Evolutionary conservation across 2,797 vertebrate species (phyloP).

Genomic region (Cryptoblepharus egeriae): DNA sequence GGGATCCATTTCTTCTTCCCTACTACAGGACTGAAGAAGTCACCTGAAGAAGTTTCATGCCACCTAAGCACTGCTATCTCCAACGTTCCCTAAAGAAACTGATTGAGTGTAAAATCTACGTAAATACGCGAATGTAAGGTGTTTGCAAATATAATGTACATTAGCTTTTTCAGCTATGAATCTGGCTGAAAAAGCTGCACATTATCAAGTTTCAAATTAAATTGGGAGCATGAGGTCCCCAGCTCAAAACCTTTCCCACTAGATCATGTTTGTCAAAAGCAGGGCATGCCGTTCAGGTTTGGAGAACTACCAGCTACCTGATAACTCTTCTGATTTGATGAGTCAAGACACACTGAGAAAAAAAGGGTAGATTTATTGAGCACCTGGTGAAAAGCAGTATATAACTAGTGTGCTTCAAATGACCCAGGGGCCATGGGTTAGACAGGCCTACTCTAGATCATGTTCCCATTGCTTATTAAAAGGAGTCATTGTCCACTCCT

Average conservation of each 20-base stretch:
- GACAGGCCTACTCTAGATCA: not conserved
- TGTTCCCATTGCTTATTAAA: not conserved
- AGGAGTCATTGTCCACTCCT: slow-evolving; percentile 32
- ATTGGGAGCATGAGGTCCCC: not conserved
- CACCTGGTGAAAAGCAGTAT: no score
- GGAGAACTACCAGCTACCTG: not conserved
- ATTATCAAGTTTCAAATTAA: not conserved
- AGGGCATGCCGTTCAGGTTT: not conserved
- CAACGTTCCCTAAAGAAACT: no score
- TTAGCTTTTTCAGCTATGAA: no score
- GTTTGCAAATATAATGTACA: no score
- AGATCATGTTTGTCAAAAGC: not conserved
- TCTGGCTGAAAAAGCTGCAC: no score
- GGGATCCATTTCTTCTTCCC: no score
- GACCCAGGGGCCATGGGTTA: not conserved
- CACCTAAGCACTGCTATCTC: no score
- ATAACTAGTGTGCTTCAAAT: not conserved
- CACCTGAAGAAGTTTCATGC: no score
- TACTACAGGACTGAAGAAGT: no score
- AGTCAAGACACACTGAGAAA: not conserved
- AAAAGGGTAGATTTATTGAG: no score
- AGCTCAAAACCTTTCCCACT: not conserved
- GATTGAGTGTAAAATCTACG: no score
- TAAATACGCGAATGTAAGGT: no score
- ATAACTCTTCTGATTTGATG: not conserved